A percentile compares a stretch with the other conserved stretches of the same genome.
phyloP scores from a whole-genome alignment of 30 jellyfish, hydroid and myxozoan genomes.

The Nemopilema nomurai region DNA sequence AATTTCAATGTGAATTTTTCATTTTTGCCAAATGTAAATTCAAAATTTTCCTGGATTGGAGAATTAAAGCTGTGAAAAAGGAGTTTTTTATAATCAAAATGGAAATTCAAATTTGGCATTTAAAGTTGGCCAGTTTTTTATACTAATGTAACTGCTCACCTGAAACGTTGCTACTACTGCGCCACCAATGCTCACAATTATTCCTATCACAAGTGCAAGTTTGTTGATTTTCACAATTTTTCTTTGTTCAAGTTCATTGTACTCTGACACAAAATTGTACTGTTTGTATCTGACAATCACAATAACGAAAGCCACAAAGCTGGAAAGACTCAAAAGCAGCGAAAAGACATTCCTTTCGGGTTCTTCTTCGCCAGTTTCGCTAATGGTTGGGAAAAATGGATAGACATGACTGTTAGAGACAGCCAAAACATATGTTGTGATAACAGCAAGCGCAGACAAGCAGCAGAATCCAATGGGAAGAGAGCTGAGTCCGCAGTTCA shows the following conservation, averaged over 20 bases:
- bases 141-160: constrained; percentile 44
- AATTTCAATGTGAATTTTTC: too few relatives aligned
- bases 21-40: too few relatives aligned
- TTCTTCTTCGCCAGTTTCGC: constrained; percentile 87
- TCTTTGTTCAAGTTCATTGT: constrained; percentile 54
- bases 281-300: constrained; percentile 70
- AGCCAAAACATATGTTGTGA: constrained; percentile 74
- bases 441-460: constrained; percentile 46
- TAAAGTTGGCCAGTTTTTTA: too few relatives aligned
- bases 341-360: constrained; percentile 92
- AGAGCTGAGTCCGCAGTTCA: constrained; percentile 65
- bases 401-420: constrained; percentile 71
- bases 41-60: too few relatives aligned
- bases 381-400: constrained; percentile 87
- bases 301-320: constrained; percentile 74
- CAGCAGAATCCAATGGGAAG: constrained; percentile 74
- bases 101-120: not conserved
- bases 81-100: not conserved
- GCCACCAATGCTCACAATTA: constrained; percentile 78
- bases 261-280: constrained; percentile 58
- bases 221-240: constrained; percentile 48
- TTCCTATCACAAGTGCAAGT: constrained; percentile 64
- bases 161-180: constrained; percentile 86
- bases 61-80: not conserved
- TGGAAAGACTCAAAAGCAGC: constrained; percentile 66